phyloP scores from a whole-genome alignment of 2,888 invertebrate species.

The Cataglyphis albicans region DNA sequence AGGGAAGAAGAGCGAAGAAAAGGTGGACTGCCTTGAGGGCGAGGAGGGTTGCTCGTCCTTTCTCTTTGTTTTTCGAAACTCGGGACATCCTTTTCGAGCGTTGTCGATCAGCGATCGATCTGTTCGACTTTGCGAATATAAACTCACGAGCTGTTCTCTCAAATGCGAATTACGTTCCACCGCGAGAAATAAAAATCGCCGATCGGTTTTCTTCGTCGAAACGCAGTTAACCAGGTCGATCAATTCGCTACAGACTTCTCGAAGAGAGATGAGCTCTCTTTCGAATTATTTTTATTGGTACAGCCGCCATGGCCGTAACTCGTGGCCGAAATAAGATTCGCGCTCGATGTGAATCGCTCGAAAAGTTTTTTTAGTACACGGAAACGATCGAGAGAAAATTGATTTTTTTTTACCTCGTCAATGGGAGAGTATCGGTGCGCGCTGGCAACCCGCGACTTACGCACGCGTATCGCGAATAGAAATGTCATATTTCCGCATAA shows the following conservation, averaged over 20 bases:
- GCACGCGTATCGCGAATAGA: conserved; percentile 74
- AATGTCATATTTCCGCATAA: conserved; percentile 79
- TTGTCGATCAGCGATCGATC: conserved; percentile 51
- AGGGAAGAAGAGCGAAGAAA: conserved; percentile 34
- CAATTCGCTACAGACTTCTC: conserved; percentile 36
- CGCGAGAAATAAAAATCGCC: conserved; percentile 40
- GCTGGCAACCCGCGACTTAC: conserved; percentile 43
- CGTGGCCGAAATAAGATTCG: neutral
- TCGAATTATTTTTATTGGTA: conserved; percentile 36
- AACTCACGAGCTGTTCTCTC: conserved; percentile 51
- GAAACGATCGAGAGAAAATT: conserved; percentile 33
- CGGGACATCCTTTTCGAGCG: conserved; percentile 70
- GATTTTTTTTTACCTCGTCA: conserved; percentile 6
- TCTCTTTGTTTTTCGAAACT: conserved; percentile 74
- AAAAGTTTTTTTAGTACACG: conserved; percentile 10
- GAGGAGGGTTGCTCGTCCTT: conserved; percentile 73
- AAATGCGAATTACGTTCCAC: conserved; percentile 46
- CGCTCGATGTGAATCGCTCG: conserved; percentile 6
- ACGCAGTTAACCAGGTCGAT: conserved; percentile 33
- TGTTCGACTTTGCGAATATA: conserved; percentile 30
- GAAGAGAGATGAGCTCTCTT: neutral
- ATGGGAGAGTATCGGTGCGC: conserved; percentile 8
- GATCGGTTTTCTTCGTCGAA: conserved; percentile 42
- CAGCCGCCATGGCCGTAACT: neutral
- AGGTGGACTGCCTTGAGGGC: conserved; percentile 72